phyloP scores from a whole-genome alignment of 2,797 vertebrate species.

The Vespertilio murinus region DNA sequence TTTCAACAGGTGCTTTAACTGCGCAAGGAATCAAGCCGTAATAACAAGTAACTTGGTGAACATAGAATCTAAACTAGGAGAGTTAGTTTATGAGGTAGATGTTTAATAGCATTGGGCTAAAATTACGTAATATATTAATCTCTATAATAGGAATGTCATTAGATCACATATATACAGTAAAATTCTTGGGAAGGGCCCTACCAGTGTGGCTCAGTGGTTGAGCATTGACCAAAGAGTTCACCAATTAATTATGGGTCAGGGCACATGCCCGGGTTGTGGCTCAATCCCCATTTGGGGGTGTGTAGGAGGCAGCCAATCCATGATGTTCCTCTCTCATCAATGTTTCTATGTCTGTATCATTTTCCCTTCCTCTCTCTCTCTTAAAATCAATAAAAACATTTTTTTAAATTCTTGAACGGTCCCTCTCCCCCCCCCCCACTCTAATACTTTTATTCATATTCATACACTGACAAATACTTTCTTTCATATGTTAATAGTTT shows the following conservation, averaged over 20 bases:
- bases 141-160: not conserved
- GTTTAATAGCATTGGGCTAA: not conserved
- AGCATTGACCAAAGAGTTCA: too few relatives aligned
- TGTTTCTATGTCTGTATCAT: not conserved
- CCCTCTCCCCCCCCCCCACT: too few relatives aligned
- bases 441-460: too few relatives aligned
- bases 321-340: not conserved
- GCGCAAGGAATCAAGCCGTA: not conserved
- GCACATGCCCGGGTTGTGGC: too few relatives aligned
- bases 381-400: not conserved
- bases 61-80: not conserved
- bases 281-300: too few relatives aligned
- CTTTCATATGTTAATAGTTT: slow-evolving; percentile 21
- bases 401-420: not conserved
- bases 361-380: not conserved
- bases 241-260: too few relatives aligned
- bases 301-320: too few relatives aligned
- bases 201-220: too few relatives aligned
- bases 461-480: not conserved
- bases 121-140: not conserved
- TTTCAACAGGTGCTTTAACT: not conserved
- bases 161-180: not conserved
- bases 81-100: not conserved
- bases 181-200: not conserved
- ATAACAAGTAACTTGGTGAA: not conserved